Percentiles rank a stretch among this genome's conserved stretches.
phyloP scores from a whole-genome alignment of 1,140 invertebrate species.

The Carposina sasakii region DNA sequence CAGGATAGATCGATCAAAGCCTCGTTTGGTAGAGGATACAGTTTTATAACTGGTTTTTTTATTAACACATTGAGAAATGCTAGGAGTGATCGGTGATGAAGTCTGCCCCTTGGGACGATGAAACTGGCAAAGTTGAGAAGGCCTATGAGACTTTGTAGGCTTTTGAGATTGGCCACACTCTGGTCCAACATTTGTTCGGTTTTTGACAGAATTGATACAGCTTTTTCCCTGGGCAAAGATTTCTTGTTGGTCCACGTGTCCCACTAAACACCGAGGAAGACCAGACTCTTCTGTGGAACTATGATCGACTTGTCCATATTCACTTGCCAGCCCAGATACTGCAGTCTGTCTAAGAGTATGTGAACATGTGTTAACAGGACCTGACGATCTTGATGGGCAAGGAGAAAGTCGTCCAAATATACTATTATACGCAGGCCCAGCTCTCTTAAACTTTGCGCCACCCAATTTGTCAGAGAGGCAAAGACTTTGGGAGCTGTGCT shows the following conservation, averaged over 20 bases:
- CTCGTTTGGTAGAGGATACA: too few relatives aligned
- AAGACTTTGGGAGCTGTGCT: too few relatives aligned
- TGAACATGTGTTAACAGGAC: background rate
- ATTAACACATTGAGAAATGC: background rate
- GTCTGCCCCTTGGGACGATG: background rate
- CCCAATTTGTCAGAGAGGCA: too few relatives aligned
- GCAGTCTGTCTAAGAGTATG: background rate
- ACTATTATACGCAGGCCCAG: background rate
- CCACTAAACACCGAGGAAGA: background rate
- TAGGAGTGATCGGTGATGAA: background rate
- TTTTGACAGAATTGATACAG: background rate
- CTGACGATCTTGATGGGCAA: background rate
- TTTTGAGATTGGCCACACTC: background rate
- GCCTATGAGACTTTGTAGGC: background rate
- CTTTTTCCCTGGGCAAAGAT: background rate
- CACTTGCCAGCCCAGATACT: constrained; percentile 10
- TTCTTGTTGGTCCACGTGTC: background rate
- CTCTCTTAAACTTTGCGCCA: too few relatives aligned
- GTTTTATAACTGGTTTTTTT: too few relatives aligned
- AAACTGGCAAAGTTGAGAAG: background rate
- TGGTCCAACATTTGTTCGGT: background rate
- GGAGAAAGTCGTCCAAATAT: background rate
- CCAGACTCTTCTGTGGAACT: background rate
- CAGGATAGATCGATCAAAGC: too few relatives aligned
- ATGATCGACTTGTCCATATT: constrained; percentile 14